Percentiles rank a stretch among this genome's conserved stretches.
These are phyloP conservation scores for Ariopsis seemanni DNA, from an alignment of 2,113 vertebrate genomes.

Conservation along the genomic window DNA sequence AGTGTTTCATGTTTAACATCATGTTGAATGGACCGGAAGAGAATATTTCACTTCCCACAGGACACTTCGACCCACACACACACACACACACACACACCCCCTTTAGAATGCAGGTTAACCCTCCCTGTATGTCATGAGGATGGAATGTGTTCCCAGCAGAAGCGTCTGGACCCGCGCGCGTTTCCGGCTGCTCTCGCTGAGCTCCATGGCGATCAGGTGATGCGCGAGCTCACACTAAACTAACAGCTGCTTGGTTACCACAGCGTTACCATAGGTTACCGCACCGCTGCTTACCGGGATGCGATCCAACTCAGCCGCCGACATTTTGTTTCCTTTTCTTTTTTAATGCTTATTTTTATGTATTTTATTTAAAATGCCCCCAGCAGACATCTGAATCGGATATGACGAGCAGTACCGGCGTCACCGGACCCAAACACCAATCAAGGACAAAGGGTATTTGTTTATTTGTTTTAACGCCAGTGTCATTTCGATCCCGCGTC, in stretches of 20 bases:
- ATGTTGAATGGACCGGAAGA: too few species aligned
- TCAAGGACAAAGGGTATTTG: conserved; percentile 2
- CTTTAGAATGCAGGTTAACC: neutral
- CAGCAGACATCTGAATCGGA: neutral
- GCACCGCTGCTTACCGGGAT: conserved; percentile 24
- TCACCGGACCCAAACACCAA: conserved; percentile 5
- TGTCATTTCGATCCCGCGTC: neutral
- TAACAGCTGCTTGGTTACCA: conserved; percentile 57
- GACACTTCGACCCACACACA: neutral
- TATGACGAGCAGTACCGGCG: conserved; percentile 30
- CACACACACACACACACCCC: too few species aligned
- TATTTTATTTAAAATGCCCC: neutral
- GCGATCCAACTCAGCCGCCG: neutral
- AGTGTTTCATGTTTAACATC: neutral
- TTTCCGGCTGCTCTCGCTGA: too few species aligned
- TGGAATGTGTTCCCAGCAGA: too few species aligned
- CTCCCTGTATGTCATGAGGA: neutral
- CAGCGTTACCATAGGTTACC: conserved; percentile 7
- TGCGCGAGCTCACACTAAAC: too few species aligned
- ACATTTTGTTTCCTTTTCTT: neutral
- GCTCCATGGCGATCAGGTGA: conserved; percentile 51
- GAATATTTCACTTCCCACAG: conserved; percentile 23
- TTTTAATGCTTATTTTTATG: neutral
- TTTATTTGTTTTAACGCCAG: neutral
- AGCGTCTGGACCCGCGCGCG: too few species aligned